Base-by-base conservation (phyloP, 2,797 vertebrate genomes). In the Sebastes flavidus region DNA sequence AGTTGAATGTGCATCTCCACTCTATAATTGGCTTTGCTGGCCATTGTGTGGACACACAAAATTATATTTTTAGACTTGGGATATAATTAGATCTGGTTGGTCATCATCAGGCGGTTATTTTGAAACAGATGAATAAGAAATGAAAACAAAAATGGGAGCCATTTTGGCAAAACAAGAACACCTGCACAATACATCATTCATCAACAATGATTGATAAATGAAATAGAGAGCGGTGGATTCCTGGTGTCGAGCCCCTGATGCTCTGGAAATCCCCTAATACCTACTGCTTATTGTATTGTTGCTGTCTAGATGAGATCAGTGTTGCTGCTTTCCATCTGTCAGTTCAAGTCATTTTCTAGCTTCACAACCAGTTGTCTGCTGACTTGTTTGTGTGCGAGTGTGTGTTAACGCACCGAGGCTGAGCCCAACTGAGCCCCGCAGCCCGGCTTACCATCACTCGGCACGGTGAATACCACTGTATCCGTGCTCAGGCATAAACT, bases 281-380 rank as follows among this genome's bases (percentile, higher is more conserved):
- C 72, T 68, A 79, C 82, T 71, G 81, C 73, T 85, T 72, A 82
- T 83, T 60, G 68, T 27, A 58, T 25, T 75, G 88, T 82, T 78
- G 82, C 83, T 79, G 77, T 90, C 91, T 84, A 65, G 66, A 86
- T 81, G 73, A 77, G 63, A 72, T 92, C 87, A 89, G 72, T 58
- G 72, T 56, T 80, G 85, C 46, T 84, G 75, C 14, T 85, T 60
- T 65, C 78, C 76, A 72, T 88, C 88, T 92, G 89, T 92, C 91
- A 87, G 27, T 83, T 81, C 72, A 65, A 82, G 82, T 85, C 72
- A 87, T 91, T 91, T 91, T 88, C 73, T 77, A 72, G 75, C 69
- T 75, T 77, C 32, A 30, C 61, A 61, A 69, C 61, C 83, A 88
- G 78, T 80, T 89, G 82, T 89, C 87, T 75, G 65, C 36, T 65